Percentiles rank a stretch among this genome's conserved stretches.
Evolutionary conservation across 2,888 invertebrate species (phyloP).

Genomic region (Rhagonycha lutea): DNA sequence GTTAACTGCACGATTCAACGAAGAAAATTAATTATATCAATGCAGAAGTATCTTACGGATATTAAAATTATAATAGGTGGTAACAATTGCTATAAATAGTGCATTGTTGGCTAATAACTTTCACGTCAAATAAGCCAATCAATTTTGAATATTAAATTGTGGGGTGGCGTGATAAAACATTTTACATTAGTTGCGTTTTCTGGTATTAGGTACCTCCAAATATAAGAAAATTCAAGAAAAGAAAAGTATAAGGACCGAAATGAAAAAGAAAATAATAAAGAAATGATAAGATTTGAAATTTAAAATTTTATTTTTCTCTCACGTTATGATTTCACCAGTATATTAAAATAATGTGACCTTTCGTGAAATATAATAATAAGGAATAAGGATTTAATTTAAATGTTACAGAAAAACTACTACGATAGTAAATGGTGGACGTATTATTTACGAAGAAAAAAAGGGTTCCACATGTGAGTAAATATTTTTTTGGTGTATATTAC

Average conservation of each 20-base stretch:
- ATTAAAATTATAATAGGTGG: constrained; percentile 1
- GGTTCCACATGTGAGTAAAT: not conserved
- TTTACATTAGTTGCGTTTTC: not conserved
- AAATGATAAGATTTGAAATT: not conserved
- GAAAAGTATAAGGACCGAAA: too few species aligned
- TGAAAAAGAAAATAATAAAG: not conserved
- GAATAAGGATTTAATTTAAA: not conserved
- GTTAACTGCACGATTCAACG: constrained; percentile 23
- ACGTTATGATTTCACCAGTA: too few species aligned
- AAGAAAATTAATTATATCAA: constrained; percentile 22
- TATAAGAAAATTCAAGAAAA: not conserved
- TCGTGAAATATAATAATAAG: too few species aligned
- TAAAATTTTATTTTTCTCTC: not conserved
- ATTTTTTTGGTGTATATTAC: not conserved
- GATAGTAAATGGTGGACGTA: not conserved
- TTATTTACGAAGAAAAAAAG: not conserved
- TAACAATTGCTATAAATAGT: not conserved
- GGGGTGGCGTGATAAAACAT: not conserved
- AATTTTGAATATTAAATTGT: not conserved
- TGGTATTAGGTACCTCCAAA: not conserved
- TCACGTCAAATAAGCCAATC: not conserved
- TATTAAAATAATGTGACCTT: too few species aligned
- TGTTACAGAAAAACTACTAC: not conserved
- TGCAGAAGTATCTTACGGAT: constrained; percentile 11
- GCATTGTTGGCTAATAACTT: not conserved